Base-by-base conservation (phyloP, 2,797 vertebrate genomes). In the Sorex maritimensis region DNA sequence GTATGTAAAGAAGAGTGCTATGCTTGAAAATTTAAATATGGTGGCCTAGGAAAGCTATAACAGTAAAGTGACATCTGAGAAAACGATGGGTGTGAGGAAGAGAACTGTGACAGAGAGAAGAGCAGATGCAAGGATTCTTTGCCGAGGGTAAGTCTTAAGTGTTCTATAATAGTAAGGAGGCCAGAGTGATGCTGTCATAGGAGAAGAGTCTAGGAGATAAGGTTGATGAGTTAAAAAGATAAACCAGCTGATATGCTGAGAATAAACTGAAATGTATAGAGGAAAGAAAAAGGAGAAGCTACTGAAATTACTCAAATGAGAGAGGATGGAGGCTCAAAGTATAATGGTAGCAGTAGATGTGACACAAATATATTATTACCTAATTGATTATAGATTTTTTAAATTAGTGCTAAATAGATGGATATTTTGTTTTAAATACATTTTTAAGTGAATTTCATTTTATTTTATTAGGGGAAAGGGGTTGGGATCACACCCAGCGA, bases 331-430 rank as follows among this genome's bases (percentile, higher is more conserved):
- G 17, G n/a, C 68, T 71, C 8, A 46, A 86, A 88, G 21, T 28
- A 80, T 24, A 79, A 26, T 68, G 26, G n/a, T 55, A 58, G 26
- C 38, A 55, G 12, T 24, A 34, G n/a, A 79, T 17, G 9, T 86
- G 38, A 73, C 14, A 24, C 19, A 63, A 88, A 2, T 67, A 67
- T 19, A 34, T 30, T 46, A 12, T 79, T 34, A 34, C 34, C 52
- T 38, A 46, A 91, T 17, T 26, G 15, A 67, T 79, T 85, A 86
- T 2, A 85, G 65, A 81, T 80, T 77, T 94, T 92, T 52, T 7
- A 91, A 73, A 74, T 71, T 80, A 93, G 28, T 74, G 67, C 63
- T 79, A 88, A 93, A 85, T 61, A 90, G 9, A 15, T 87, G 12
- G 12, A 83, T 41, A 58, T 58, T 58, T 58, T 2, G 17, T 58